These are phyloP conservation scores for Oreochromis spilurus DNA, from an alignment of 2,113 vertebrate species.

Conservation along the genomic window DNA sequence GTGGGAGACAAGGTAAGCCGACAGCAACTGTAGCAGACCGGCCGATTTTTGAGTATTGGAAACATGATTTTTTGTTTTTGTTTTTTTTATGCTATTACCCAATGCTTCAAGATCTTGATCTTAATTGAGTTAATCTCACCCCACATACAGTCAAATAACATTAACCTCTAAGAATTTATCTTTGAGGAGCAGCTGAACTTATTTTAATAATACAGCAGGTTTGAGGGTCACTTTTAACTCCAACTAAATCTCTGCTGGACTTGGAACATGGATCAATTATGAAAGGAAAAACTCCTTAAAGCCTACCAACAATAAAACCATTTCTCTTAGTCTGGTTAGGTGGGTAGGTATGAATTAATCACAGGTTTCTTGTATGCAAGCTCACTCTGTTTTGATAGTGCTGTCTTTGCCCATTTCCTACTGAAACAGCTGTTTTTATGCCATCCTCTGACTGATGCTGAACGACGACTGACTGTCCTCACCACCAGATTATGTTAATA, in stretches of 20 bases:
- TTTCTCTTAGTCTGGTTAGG: not conserved
- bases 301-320: not conserved
- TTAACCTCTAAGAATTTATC: not conserved
- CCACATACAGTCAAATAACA: not conserved
- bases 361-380: not conserved
- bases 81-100: not conserved
- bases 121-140: not conserved
- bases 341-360: not conserved
- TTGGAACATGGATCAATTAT: not conserved
- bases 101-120: not conserved
- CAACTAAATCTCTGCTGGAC: not conserved
- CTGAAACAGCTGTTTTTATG: not conserved
- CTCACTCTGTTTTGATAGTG: not conserved
- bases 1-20: constrained; percentile 58
- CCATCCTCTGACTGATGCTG: not conserved
- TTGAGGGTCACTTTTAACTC: not conserved
- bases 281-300: not conserved
- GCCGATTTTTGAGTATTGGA: not conserved
- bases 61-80: not conserved
- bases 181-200: not conserved
- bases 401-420: not conserved
- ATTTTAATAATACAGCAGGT: not conserved
- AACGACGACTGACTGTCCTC: not conserved
- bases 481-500: not conserved
- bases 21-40: not conserved